Conservation (phyloP, 1,140 invertebrate species). For the Andricus grossulariae region DNA sequence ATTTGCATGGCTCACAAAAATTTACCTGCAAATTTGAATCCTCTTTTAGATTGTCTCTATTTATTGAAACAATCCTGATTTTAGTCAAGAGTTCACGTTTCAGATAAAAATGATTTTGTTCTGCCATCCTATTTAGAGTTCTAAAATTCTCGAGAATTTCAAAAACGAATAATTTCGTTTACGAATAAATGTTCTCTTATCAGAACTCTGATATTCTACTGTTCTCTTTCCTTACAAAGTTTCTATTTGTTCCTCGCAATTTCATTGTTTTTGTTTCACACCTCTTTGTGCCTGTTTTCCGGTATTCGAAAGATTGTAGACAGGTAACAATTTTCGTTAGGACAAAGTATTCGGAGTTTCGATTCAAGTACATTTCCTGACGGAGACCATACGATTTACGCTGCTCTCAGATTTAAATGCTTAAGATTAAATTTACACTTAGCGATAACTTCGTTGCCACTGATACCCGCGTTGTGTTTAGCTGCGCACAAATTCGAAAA, state of each 20-base stretch:
- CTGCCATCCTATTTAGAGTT: too few species aligned
- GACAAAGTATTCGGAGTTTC: neutral
- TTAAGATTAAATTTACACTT: constrained; percentile 45
- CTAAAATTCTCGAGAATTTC: too few species aligned
- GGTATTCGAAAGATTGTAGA: constrained; percentile 19
- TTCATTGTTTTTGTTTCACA: constrained; percentile 31
- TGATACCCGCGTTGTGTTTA: constrained; percentile 46
- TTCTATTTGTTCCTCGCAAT: constrained; percentile 30
- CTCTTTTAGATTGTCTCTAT: too few species aligned
- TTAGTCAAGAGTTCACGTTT: too few species aligned
- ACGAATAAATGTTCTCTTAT: neutral
- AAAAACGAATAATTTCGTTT: too few species aligned
- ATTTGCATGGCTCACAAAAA: constrained; percentile 49
- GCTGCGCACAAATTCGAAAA: constrained; percentile 34
- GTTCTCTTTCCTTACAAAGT: constrained; percentile 6
- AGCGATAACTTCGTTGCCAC: constrained; percentile 52
- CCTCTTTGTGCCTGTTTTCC: constrained; percentile 4
- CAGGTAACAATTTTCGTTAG: neutral
- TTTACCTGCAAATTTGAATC: constrained; percentile 48
- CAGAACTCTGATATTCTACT: constrained; percentile 6
- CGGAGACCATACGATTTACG: constrained; percentile 14
- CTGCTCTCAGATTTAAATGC: constrained; percentile 34
- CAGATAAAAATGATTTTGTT: too few species aligned
- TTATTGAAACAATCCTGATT: too few species aligned
- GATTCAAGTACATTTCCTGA: constrained; percentile 10